A percentile compares a stretch with the other conserved stretches of the same genome.
phyloP scores from a whole-genome alignment of 2,797 vertebrate genomes.

The Spheniscus humboldti region DNA sequence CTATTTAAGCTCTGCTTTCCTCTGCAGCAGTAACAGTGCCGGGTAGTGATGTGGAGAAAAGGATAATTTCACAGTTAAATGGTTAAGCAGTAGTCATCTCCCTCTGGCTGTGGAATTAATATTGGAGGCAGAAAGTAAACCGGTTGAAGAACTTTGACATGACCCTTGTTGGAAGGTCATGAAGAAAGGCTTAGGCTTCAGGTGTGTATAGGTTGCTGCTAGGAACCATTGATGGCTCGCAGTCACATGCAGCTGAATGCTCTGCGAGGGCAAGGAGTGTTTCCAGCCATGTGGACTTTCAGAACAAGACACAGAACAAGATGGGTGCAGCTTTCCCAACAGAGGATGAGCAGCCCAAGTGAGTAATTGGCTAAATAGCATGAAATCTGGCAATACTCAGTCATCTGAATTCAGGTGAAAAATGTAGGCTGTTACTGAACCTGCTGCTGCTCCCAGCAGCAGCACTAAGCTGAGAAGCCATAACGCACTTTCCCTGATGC shows the following conservation, averaged over 20 bases:
- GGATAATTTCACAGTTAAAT: background rate
- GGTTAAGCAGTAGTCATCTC: background rate
- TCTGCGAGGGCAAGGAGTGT: background rate
- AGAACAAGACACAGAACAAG: background rate
- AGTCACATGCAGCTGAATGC: background rate
- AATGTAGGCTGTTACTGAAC: background rate
- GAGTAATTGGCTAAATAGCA: slow-evolving; percentile 43
- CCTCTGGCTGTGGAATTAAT: background rate
- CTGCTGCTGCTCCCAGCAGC: background rate
- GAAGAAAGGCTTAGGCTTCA: background rate
- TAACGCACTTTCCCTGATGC: background rate
- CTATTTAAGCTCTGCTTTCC: background rate
- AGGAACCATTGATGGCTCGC: background rate
- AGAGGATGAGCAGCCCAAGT: background rate
- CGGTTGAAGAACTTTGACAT: background rate
- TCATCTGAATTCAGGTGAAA: slow-evolving; percentile 43
- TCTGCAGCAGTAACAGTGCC: background rate
- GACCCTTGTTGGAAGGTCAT: background rate
- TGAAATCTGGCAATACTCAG: slow-evolving; percentile 19
- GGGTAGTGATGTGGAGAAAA: background rate
- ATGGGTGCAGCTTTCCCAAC: background rate
- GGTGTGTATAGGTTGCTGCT: background rate
- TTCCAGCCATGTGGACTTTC: background rate
- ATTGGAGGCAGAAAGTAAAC: background rate
- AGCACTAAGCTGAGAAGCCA: accelerated